phyloP scores from a whole-genome alignment of 2,113 vertebrate genomes.

The Mirza zaza region DNA sequence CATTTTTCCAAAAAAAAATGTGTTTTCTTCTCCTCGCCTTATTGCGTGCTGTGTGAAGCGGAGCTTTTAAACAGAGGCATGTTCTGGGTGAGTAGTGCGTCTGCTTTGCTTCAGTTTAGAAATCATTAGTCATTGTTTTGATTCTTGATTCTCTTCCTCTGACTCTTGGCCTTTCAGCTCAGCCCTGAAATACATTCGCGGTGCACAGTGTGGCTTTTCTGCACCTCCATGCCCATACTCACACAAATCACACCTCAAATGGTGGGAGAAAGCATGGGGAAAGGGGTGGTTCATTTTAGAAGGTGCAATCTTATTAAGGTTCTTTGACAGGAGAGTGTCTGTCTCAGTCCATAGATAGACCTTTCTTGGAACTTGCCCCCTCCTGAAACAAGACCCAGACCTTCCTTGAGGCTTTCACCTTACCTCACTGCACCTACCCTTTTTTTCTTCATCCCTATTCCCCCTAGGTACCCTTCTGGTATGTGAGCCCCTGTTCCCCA shows the following conservation, averaged over 20 bases:
- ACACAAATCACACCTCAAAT: background rate
- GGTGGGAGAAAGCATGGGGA: background rate
- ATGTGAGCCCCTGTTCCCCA: background rate
- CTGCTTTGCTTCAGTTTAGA: constrained; percentile 55
- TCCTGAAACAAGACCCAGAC: constrained; percentile 13
- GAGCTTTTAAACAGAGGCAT: background rate
- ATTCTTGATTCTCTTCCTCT: constrained; percentile 59
- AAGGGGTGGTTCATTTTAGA: background rate
- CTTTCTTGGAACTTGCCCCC: background rate
- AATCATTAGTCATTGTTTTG: constrained; percentile 64
- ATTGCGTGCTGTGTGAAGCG: constrained; percentile 62
- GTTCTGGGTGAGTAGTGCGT: background rate
- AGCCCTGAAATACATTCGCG: background rate
- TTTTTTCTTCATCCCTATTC: background rate
- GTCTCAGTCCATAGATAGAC: background rate
- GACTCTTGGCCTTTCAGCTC: constrained; percentile 34
- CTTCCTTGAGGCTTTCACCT: background rate
- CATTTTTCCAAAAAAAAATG: constrained; percentile 81
- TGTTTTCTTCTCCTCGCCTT: constrained; percentile 50
- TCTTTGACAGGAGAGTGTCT: background rate
- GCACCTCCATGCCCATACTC: fast-evolving
- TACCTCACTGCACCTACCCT: background rate
- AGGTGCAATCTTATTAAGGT: background rate
- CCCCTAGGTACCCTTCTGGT: background rate
- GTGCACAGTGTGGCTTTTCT: background rate